phyloP scores from a whole-genome alignment of 2,888 invertebrate genomes.

The Tenthredo notha region DNA sequence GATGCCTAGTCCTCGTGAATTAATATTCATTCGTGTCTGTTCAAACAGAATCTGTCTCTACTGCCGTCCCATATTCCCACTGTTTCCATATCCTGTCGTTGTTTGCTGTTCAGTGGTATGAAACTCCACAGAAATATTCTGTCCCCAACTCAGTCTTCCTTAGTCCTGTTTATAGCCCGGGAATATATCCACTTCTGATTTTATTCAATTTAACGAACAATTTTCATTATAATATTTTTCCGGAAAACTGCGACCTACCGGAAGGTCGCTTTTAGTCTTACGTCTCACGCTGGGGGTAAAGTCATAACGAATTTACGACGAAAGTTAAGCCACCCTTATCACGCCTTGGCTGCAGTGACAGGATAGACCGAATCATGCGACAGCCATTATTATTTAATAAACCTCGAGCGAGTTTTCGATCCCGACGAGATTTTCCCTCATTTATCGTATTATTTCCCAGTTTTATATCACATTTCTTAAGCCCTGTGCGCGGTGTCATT shows the following conservation, averaged over 20 bases:
- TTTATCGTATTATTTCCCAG: neutral
- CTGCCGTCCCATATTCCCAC: neutral
- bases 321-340: slow-evolving; percentile 44
- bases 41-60: slow-evolving; percentile 15
- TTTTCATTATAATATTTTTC: neutral
- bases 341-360: slow-evolving; percentile 12
- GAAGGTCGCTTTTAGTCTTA: neutral
- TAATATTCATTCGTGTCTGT: slow-evolving; percentile 43
- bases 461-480: neutral
- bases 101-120: neutral
- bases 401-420: neutral
- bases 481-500: neutral
- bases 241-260: neutral
- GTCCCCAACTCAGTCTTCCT: neutral
- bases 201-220: neutral
- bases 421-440: neutral
- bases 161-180: neutral
- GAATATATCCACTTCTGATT: neutral
- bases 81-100: neutral
- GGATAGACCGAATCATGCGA: slow-evolving; percentile 5
- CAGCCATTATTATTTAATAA: slow-evolving; percentile 13
- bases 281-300: neutral
- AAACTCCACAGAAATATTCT: neutral
- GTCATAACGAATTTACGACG: slow-evolving; percentile 40
- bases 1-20: slow-evolving; percentile 10